phyloP scores from a whole-genome alignment of 1,140 invertebrate species.

The Orussus abietinus region DNA sequence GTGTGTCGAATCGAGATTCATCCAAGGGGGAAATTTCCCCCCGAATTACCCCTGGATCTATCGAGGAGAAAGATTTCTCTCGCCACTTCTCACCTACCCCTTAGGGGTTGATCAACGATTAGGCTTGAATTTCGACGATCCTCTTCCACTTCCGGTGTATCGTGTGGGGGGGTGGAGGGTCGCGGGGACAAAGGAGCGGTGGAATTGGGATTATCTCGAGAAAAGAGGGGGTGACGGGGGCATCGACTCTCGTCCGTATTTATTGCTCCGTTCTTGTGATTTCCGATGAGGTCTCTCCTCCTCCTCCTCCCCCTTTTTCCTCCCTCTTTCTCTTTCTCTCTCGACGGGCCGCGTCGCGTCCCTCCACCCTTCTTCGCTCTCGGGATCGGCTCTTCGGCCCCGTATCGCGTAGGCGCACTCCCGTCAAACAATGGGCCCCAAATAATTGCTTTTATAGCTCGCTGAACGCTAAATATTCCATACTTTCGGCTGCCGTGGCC shows the following conservation, averaged over 20 bases:
- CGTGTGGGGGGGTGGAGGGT: neutral
- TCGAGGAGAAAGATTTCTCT: no score
- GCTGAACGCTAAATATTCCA: conserved; percentile 54
- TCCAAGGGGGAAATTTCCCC: no score
- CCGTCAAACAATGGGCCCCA: conserved; percentile 50
- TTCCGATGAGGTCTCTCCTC: conserved; percentile 25
- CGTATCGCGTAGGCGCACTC: conserved; percentile 49
- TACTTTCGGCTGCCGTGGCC: conserved; percentile 38
- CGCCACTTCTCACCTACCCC: no score
- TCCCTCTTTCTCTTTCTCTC: conserved; percentile 6
- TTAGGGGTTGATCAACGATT: no score
- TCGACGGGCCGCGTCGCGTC: conserved; percentile 13
- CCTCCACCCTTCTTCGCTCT: conserved; percentile 16
- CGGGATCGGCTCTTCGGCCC: no score
- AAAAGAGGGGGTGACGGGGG: conserved; percentile 10
- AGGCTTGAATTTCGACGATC: no score
- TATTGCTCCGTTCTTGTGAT: conserved; percentile 46
- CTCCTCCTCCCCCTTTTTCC: conserved; percentile 9
- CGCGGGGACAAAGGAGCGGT: neutral
- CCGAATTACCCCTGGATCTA: no score
- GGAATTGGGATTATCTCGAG: no score
- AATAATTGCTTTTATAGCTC: conserved; percentile 55
- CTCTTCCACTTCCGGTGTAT: no score
- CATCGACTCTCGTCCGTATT: conserved; percentile 39
- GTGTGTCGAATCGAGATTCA: no score